Percentiles rank a stretch among this genome's conserved stretches.
phyloP scores from a whole-genome alignment of 1,140 invertebrate species.

The Scaptomyza montana region DNA sequence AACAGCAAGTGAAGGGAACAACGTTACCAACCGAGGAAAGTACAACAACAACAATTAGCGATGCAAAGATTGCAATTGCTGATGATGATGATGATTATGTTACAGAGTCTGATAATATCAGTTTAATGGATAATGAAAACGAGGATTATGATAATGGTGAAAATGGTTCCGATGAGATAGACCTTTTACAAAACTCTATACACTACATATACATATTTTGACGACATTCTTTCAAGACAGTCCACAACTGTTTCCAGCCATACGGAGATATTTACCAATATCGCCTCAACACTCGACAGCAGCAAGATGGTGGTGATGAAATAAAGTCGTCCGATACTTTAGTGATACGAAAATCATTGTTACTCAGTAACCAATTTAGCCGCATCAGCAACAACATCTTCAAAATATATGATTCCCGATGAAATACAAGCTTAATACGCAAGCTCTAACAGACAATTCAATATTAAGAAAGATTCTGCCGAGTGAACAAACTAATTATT shows the following conservation, averaged over 20 bases:
- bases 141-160: conserved; percentile 66
- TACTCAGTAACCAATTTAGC: background rate
- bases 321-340: background rate
- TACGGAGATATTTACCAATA: conserved; percentile 92
- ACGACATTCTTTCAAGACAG: conserved; percentile 94
- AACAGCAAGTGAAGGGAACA: background rate
- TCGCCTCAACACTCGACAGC: conserved; percentile 87
- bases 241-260: conserved; percentile 91
- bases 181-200: conserved; percentile 92
- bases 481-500: conserved; percentile 21
- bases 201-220: conserved; percentile 94
- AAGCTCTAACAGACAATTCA: background rate
- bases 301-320: background rate
- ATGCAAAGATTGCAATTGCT: background rate
- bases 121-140: conserved; percentile 41
- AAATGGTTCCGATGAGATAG: conserved; percentile 86
- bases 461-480: background rate
- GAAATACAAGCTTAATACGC: conserved; percentile 57
- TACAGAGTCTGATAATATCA: conserved; percentile 31
- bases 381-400: background rate
- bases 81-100: conserved; percentile 39
- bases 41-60: conserved; percentile 64
- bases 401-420: conserved; percentile 60
- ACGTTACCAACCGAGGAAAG: conserved; percentile 61
- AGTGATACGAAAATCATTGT: conserved; percentile 24